Evolutionary conservation across 2,888 invertebrate genomes (phyloP), one percentile per base, ranked within the genome.

Genomic region (Athalia circularis): DNA sequence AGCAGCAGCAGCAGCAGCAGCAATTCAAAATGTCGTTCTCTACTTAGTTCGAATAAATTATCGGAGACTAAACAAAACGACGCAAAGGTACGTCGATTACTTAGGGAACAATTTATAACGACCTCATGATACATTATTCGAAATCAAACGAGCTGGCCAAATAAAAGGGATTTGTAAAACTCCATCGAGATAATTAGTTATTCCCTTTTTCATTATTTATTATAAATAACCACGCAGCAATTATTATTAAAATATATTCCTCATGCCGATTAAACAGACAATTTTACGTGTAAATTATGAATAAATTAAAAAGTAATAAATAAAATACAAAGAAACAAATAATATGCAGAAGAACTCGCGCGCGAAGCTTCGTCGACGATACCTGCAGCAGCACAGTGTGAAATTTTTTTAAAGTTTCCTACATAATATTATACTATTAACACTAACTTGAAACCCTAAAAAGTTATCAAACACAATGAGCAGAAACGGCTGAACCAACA

Each of bases 61-160:
- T 29, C 29, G 2, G 29, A 29, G 1, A 29, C 2, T 29, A 29
- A 29, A 29, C 29, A 29, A 29, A 29, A 29, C 29, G 29, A 29
- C 29, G 29, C 1, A 29, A 29, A 68, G 52, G 5, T 54, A n/a
- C 59, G 13, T 72, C 72, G 72, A 29, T 72, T 72, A 59, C 72
- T 57, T 9, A 48, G 59, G 13, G 57, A 7, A 15, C 57, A 72
- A 52, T 11, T 59, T 59, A 59, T 15, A 5, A 59, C 72, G 47
- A 72, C 57, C n/a, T 72, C 72, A 72, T 72, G 72, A 72, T 72
- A 68, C 54, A 11, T n/a, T 9, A 3, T 54, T 11, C 29, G 11
- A 43, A 68, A 11, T 5, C 13, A 68, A n/a, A 59, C 72, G 8
- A 59, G 45, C 45, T 47, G 45, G 72, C 59, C 15, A 47, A 52